Evolutionary conservation across 1,140 invertebrate genomes (phyloP).

Genomic region (Drosophila nebulosa): DNA sequence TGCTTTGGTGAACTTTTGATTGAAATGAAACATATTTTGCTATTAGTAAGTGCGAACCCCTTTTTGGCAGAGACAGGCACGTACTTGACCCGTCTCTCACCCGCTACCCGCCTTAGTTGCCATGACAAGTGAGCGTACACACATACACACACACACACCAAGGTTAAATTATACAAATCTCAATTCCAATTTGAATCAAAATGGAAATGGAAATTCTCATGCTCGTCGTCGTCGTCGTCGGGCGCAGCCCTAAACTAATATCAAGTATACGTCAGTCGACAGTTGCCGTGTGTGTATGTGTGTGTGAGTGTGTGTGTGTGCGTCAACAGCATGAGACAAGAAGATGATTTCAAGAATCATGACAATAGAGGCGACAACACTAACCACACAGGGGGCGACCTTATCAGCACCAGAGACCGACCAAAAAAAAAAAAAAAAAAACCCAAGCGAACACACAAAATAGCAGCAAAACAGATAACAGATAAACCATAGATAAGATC

Average conservation of each 20-base stretch:
- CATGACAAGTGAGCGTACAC: not conserved
- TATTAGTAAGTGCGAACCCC: not conserved
- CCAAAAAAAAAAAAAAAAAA: conserved; percentile 25
- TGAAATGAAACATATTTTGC: conserved; percentile 43
- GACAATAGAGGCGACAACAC: conserved; percentile 52
- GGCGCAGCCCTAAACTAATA: not conserved
- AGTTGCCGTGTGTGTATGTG: not conserved
- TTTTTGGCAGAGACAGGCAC: not conserved
- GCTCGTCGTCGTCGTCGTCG: too few relatives aligned
- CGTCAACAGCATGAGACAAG: conserved; percentile 12
- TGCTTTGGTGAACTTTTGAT: conserved; percentile 38
- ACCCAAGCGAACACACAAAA: too few relatives aligned
- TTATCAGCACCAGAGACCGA: conserved; percentile 55
- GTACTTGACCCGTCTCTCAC: not conserved
- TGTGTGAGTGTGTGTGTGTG: not conserved
- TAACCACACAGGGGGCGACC: conserved; percentile 19
- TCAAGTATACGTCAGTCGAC: conserved; percentile 22
- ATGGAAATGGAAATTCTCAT: conserved; percentile 5
- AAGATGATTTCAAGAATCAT: not conserved
- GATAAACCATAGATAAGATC: not conserved
- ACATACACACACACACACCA: too few relatives aligned
- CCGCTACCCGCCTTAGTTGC: too few relatives aligned
- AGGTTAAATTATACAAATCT: not conserved
- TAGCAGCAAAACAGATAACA: not conserved
- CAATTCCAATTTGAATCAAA: conserved; percentile 2